These are phyloP conservation scores for Empis livida DNA, from an alignment of 2,888 invertebrate genomes.

Conservation along the genomic window DNA sequence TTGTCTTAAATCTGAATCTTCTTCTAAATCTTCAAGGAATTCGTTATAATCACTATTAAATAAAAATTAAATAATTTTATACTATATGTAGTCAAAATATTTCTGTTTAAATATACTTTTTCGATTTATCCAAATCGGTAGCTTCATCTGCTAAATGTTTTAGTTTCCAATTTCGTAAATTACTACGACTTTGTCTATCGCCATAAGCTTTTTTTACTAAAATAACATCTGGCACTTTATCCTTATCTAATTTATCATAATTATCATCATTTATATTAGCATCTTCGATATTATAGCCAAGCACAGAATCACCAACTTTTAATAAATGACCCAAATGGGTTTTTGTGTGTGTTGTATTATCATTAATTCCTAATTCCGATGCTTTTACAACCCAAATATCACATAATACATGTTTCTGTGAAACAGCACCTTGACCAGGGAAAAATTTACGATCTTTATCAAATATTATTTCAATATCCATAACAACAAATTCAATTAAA, in stretches of 20 bases:
- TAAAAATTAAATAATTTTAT: too few relatives aligned
- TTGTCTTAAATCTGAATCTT: conserved; percentile 78
- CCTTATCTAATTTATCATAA: conserved; percentile 66
- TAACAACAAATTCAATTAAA: conserved; percentile 80
- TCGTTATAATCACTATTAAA: conserved; percentile 73
- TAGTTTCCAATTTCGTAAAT: conserved; percentile 79
- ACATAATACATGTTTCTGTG: conserved; percentile 74
- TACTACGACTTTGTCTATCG: conserved; percentile 55
- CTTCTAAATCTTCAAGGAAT: conserved; percentile 94
- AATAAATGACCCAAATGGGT: conserved; percentile 92
- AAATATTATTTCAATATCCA: conserved; percentile 66
- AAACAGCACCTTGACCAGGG: conserved; percentile 80
- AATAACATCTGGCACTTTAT: conserved; percentile 73
- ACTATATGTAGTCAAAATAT: background rate
- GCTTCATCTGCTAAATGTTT: conserved; percentile 67
- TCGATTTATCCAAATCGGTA: conserved; percentile 46
- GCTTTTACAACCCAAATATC: conserved; percentile 90
- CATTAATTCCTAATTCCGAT: conserved; percentile 70
- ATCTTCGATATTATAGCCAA: conserved; percentile 84
- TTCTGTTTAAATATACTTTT: conserved; percentile 40
- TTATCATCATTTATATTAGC: conserved; percentile 83
- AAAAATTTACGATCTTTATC: conserved; percentile 59
- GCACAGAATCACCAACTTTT: conserved; percentile 81
- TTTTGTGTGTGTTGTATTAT: conserved; percentile 70
- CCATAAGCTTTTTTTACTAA: conserved; percentile 87